Conservation (phyloP, 2,888 invertebrate genomes). For the Hipparchia semele region DNA sequence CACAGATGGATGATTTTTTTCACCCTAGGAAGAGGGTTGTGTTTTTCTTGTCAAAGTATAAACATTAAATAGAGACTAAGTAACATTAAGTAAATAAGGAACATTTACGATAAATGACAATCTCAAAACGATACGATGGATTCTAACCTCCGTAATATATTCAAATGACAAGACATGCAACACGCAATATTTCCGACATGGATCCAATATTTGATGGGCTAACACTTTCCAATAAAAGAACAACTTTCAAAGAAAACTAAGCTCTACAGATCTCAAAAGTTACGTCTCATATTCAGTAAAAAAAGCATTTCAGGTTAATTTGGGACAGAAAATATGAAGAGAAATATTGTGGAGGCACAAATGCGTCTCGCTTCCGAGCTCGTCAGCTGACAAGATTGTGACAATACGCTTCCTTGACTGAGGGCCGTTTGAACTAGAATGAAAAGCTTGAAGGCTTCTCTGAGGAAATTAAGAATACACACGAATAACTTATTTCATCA, state of each 20-base stretch:
- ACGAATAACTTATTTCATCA: not conserved
- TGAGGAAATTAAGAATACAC: not conserved
- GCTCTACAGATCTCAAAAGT: not conserved
- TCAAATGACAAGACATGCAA: not conserved
- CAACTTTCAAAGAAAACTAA: not conserved
- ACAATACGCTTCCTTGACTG: conserved; percentile 3
- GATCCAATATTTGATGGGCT: not conserved
- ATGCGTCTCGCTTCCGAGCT: conserved; percentile 3
- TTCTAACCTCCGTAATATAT: not conserved
- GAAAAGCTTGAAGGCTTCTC: not conserved
- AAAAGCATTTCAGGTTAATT: conserved; percentile 6
- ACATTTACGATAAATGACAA: not conserved
- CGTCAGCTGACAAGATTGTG: conserved; percentile 12
- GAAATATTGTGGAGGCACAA: not conserved
- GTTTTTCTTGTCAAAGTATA: not conserved
- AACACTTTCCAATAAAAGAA: too few relatives aligned
- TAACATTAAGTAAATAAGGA: not conserved
- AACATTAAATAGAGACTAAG: not conserved
- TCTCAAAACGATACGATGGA: not conserved
- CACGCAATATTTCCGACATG: conserved; percentile 3
- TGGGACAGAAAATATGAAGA: conserved; percentile 1
- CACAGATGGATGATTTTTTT: too few relatives aligned
- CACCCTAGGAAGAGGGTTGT: not conserved
- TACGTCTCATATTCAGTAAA: not conserved
- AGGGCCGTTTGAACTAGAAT: conserved; percentile 5